Base-by-base conservation (phyloP, 1,140 invertebrate species). In the Phocides pigmalion region DNA sequence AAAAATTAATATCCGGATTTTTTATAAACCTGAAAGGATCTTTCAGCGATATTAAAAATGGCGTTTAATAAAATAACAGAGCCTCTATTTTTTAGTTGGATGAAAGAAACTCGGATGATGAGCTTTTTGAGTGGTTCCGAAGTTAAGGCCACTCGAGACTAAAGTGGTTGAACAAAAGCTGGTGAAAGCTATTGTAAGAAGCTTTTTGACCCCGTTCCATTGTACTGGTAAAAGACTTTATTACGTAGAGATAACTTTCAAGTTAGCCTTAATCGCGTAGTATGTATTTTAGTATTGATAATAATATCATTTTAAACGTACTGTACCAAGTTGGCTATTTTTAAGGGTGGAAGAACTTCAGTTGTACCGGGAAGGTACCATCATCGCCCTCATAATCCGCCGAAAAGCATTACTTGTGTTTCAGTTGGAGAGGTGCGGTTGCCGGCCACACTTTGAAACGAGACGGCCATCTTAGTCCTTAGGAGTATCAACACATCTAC, bases 151-250 rank as follows among this genome's bases (percentile, higher is more conserved):
- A 67, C 76, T 79, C 59, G 65, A 72, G 68, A 63, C 64, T 65
- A 61, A 67, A 77, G 70, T 68, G 71, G 66, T 28, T 59, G 72
- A 73, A 81, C 79, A 76, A 77, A 72, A 72, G 73, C 66, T 66
- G 39, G 51, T 65, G 67, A 66, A 69, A 66, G 73, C 78, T 69
- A 74, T 81, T 81, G 74, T 77, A 72, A 76, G 77, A 64, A 71
- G 65, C 72, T 61, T 71, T 74, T 76, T 82, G 81, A 82, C 81
- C 81, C 68, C 73, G 32, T 76, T 84, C 75, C 51, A 80, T 84
- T 84, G 81, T 84, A 63, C 49, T 62, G 68, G 66, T 76, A 81
- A 74, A 79, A 79, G 72, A 72, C 69, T 70, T 75, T 72, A 70
- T 75, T 75, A 72, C 66, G 59, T 62, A 53, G 68, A 59, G 50